A percentile compares a stretch with the other conserved stretches of the same genome.
Evolutionary conservation across 2,113 vertebrate genomes (phyloP).

Genomic region (Dinomys branickii): DNA sequence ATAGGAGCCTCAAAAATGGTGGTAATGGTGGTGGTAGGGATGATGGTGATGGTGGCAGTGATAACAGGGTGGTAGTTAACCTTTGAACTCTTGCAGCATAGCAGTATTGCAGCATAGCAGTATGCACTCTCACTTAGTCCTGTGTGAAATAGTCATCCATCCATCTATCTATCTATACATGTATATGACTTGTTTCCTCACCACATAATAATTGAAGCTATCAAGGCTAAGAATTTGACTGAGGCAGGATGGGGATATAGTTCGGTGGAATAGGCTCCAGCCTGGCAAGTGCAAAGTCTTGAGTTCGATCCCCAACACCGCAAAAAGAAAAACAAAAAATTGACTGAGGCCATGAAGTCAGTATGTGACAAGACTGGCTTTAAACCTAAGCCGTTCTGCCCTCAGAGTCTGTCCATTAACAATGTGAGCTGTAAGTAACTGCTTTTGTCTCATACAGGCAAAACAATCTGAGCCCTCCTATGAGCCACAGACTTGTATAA

Average conservation of each 20-base stretch:
- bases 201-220: not conserved
- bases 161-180: too few relatives aligned
- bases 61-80: not conserved
- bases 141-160: too few relatives aligned
- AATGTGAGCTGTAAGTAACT: accelerated
- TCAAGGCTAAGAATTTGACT: not conserved
- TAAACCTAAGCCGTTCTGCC: not conserved
- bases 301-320: too few relatives aligned
- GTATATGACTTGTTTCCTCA: not conserved
- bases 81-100: not conserved
- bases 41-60: too few relatives aligned
- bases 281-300: too few relatives aligned
- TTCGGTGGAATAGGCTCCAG: too few relatives aligned
- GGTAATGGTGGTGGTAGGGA: not conserved
- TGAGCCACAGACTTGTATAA: not conserved
- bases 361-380: not conserved
- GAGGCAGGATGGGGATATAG: too few relatives aligned
- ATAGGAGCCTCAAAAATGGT: not conserved
- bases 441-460: not conserved
- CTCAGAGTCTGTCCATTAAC: not conserved
- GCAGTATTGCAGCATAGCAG: not conserved
- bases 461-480: not conserved
- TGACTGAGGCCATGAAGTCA: not conserved
- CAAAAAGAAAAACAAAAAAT: too few relatives aligned
- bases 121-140: not conserved